phyloP scores from a whole-genome alignment of 2,113 vertebrate species.

The Dolichotis patagonum region DNA sequence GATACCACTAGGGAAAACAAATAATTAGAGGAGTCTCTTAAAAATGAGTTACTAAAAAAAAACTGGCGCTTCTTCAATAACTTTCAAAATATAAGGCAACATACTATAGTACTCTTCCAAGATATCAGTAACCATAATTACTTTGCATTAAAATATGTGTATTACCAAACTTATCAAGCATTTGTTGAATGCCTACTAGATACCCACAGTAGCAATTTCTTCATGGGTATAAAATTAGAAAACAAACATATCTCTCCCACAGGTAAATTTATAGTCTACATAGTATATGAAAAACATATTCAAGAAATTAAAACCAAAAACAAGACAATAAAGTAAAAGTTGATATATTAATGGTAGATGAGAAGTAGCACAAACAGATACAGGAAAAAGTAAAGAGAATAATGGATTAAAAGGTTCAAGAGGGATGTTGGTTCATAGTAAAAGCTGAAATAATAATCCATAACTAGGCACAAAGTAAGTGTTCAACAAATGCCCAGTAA shows the following conservation, averaged over 20 bases:
- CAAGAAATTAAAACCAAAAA: constrained; percentile 53
- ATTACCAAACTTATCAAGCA: constrained; percentile 50
- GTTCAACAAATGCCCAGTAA: background rate
- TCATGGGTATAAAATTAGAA: constrained; percentile 30
- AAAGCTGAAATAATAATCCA: background rate
- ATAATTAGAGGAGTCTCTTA: background rate
- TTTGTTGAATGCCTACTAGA: constrained; percentile 82
- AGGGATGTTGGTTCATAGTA: background rate
- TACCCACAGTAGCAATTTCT: constrained; percentile 41
- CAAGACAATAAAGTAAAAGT: background rate
- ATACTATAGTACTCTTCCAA: constrained; percentile 21
- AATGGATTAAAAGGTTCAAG: background rate
- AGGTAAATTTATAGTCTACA: constrained; percentile 31
- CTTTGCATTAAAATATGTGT: constrained; percentile 28
- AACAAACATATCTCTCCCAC: constrained; percentile 42
- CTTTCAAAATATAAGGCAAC: constrained; percentile 38
- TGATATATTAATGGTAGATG: background rate
- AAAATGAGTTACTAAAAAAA: constrained; percentile 31
- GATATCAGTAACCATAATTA: constrained; percentile 32
- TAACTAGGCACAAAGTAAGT: background rate
- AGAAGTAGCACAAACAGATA: background rate
- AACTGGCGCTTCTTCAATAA: constrained; percentile 53
- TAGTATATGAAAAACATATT: background rate
- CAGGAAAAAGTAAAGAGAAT: background rate
- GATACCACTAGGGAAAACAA: constrained; percentile 29